Evolutionary conservation across 2,113 vertebrate species (phyloP).

Genomic region (Nymphicus hollandicus): DNA sequence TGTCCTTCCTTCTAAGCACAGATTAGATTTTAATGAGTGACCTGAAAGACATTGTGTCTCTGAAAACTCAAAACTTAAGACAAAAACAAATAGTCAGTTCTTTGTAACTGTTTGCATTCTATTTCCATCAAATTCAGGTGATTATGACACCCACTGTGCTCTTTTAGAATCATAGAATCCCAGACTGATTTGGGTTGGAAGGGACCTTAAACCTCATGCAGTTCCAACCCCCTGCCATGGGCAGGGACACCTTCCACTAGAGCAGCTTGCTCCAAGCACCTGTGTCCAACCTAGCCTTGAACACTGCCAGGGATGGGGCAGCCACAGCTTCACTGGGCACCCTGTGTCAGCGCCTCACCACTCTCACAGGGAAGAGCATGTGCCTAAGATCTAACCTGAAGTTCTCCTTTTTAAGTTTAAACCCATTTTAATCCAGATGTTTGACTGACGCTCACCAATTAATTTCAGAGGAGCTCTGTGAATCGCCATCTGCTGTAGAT

Average conservation of each 20-base stretch:
- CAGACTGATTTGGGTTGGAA: not conserved
- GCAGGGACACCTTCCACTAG: not conserved
- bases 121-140: not conserved
- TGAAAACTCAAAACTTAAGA: not conserved
- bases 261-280: not conserved
- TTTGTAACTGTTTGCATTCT: not conserved
- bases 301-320: not conserved
- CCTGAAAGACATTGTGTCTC: not conserved
- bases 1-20: not conserved
- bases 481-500: accelerated
- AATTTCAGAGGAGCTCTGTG: not conserved
- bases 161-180: not conserved
- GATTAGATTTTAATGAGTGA: not conserved
- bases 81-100: not conserved
- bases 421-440: not conserved
- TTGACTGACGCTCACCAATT: not conserved
- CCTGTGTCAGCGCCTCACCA: not conserved
- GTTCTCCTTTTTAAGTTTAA: not conserved
- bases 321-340: not conserved
- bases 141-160: not conserved
- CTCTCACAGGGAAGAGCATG: not conserved
- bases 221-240: not conserved
- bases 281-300: not conserved
- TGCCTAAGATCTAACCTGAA: not conserved
- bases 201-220: not conserved